Evolutionary conservation across 2,797 vertebrate species (phyloP), one percentile per base, ranked within the genome.

Genomic region (Sebastolobus alascanus): DNA sequence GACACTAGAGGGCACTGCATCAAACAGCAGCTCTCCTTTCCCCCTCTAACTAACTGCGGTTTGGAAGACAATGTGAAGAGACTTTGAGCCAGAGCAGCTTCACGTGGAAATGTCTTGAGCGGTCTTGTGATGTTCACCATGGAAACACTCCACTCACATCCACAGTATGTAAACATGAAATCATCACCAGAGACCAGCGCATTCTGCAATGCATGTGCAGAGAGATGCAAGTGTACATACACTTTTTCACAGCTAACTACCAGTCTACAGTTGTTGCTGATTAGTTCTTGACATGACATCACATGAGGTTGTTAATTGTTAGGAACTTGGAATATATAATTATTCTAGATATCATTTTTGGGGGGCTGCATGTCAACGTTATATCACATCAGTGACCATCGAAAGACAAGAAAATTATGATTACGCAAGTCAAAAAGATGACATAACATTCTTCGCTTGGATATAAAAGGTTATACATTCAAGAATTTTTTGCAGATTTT

Each of bases 1-100:
- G 58, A 37, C 79, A 81, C 76, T 80, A 79, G 84, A 74, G 79
- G 86, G 65, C 68, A 66, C 70, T 90, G 80, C 74, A 86, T 86
- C 70, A 75, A 83, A 76, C 80, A 69, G 50, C 56, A 14, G 20
- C 83, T 74, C 75, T 58, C 56, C 8, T 50, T 50, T 7, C 1
- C 50, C 20, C 20, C 4, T 54, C 20, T 87, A 86, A 87, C 73
- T 78, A 79, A 76, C 60, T 61, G 31, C 12, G n/a, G 69, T 81
- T 75, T 84, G 40, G 40, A 60, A 61, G 27, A 72, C 20, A 82
- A 54, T 27, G 59, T 38, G 75, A 82, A 83, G 52, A 78, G 65
- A 79, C 43, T 52, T 79, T 27, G 27, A 82, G 63, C 68, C 67
- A 50, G 79, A 87, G 83, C 71, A 68, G 75, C 68, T 77, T 87